phyloP scores from a whole-genome alignment of 2,888 invertebrate genomes.

The Luperina testacea region DNA sequence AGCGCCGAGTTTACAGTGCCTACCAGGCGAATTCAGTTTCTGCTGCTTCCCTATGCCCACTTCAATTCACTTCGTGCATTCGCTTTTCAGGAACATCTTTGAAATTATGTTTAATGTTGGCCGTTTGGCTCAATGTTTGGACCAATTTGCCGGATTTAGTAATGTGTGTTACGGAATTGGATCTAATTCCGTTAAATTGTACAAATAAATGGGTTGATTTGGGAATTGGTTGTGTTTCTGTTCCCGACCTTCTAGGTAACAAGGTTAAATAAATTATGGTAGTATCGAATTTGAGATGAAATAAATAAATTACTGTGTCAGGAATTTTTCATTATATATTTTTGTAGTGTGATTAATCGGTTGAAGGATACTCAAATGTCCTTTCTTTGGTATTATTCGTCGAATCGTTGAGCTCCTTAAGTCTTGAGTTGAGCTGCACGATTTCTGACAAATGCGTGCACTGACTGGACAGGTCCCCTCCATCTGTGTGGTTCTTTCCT shows the following conservation, averaged over 20 bases:
- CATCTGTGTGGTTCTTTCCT: too few relatives aligned
- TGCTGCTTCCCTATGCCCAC: constrained; percentile 66
- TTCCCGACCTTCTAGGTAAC: constrained; percentile 3
- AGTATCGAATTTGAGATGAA: constrained; percentile 2
- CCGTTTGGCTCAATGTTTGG: constrained; percentile 60
- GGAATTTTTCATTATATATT: not conserved
- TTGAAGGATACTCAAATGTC: not conserved
- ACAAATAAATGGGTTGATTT: constrained; percentile 30
- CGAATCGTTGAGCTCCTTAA: too few relatives aligned
- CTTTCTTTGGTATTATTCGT: too few relatives aligned
- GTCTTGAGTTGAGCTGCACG: too few relatives aligned
- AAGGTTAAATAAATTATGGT: constrained; percentile 14
- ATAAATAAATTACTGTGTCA: not conserved
- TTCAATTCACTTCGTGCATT: constrained; percentile 69
- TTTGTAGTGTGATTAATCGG: not conserved
- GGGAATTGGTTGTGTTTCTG: constrained; percentile 27
- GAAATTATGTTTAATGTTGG: constrained; percentile 65
- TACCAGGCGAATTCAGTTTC: constrained; percentile 75
- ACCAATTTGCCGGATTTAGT: constrained; percentile 49
- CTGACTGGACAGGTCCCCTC: too few relatives aligned
- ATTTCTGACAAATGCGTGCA: too few relatives aligned
- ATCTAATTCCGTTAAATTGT: constrained; percentile 43
- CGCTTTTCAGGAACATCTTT: constrained; percentile 56
- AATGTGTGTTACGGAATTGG: constrained; percentile 43
- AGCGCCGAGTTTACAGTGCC: constrained; percentile 66